These are phyloP conservation scores for Drosophila imparisetae DNA, from an alignment of 2,888 invertebrate species.

Conservation along the genomic window DNA sequence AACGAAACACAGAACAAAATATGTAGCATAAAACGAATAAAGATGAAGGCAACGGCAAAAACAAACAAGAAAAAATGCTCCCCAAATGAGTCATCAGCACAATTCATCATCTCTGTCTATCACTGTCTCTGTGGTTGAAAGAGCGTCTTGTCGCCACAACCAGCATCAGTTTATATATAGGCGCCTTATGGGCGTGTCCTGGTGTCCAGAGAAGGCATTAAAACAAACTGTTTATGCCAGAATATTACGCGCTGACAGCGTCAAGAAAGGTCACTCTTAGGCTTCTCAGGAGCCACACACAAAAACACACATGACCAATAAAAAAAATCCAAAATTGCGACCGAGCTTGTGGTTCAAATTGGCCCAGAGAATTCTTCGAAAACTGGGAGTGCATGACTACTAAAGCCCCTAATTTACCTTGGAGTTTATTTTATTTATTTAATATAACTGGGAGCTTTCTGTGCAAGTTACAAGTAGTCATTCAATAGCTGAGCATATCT, in stretches of 20 bases:
- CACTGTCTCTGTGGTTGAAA: slow-evolving; percentile 20
- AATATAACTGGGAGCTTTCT: neutral
- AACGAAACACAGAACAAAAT: slow-evolving; percentile 20
- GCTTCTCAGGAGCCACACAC: slow-evolving; percentile 2
- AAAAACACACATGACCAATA: slow-evolving; percentile 9
- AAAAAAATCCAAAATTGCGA: slow-evolving; percentile 21
- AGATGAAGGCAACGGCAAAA: slow-evolving; percentile 16
- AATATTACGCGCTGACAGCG: slow-evolving; percentile 40
- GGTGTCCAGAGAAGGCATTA: slow-evolving; percentile 36
- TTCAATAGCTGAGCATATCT: neutral
- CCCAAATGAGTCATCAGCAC: slow-evolving; percentile 74
- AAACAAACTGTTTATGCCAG: slow-evolving; percentile 61
- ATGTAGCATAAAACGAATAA: slow-evolving; percentile 15
- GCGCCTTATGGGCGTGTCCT: slow-evolving; percentile 21
- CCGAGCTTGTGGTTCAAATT: slow-evolving; percentile 10
- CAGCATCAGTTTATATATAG: slow-evolving; percentile 53
- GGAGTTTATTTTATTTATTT: neutral
- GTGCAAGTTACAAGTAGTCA: neutral
- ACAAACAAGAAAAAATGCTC: slow-evolving; percentile 38
- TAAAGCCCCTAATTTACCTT: neutral
- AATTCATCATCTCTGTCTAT: slow-evolving; percentile 72
- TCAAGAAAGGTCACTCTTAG: neutral
- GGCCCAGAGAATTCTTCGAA: neutral
- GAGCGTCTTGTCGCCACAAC: slow-evolving; percentile 12
- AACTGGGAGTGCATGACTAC: neutral